These are phyloP conservation scores for Melikaiella ostensackeni DNA, from an alignment of 2,888 invertebrate genomes.

Conservation along the genomic window DNA sequence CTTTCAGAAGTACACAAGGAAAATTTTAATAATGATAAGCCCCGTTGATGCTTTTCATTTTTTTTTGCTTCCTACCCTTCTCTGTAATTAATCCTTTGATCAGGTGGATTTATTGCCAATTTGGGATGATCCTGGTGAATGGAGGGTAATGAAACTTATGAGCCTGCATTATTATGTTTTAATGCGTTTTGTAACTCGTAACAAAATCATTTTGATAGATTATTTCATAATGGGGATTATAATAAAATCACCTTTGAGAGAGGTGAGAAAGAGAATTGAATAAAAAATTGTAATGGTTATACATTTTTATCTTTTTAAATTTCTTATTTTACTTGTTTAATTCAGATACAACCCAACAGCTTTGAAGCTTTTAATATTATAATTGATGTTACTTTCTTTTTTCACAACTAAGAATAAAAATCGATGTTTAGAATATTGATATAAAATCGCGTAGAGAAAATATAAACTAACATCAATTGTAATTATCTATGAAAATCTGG, in stretches of 20 bases:
- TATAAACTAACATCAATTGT: too few relatives aligned
- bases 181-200: conserved; percentile 7
- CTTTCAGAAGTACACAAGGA: conserved; percentile 9
- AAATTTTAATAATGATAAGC: conserved; percentile 10
- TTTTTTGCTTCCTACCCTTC: neutral
- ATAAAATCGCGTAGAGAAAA: too few relatives aligned
- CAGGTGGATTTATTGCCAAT: neutral
- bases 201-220: conserved; percentile 17
- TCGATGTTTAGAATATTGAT: too few relatives aligned
- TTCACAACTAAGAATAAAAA: too few relatives aligned
- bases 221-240: neutral
- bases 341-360: too few relatives aligned
- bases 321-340: too few relatives aligned
- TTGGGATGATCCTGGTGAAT: neutral
- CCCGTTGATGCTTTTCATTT: neutral
- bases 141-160: neutral
- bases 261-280: neutral
- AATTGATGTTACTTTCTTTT: too few relatives aligned
- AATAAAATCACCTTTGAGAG: neutral
- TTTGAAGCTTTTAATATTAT: too few relatives aligned
- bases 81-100: neutral
- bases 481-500: too few relatives aligned
- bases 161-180: conserved; percentile 8
- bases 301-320: too few relatives aligned
- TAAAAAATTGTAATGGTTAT: neutral